These are phyloP conservation scores for Seriola dumerili DNA, from an alignment of 2,113 vertebrate genomes.

Conservation along the genomic window DNA sequence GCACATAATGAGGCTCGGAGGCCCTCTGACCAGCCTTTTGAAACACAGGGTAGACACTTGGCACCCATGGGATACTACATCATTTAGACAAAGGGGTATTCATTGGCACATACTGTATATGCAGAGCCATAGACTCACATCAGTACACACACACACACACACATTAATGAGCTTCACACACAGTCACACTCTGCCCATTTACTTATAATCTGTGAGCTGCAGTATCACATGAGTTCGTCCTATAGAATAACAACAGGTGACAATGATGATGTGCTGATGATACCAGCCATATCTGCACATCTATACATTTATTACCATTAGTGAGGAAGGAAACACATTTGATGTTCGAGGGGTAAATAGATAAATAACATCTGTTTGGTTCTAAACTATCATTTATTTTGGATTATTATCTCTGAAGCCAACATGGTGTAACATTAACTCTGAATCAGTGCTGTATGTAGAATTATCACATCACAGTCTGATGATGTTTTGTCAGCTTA, in stretches of 20 bases:
- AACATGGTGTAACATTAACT: too few species aligned
- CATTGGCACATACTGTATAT: constrained; percentile 54
- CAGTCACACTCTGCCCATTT: background rate
- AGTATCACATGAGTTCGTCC: background rate
- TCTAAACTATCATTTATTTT: too few species aligned
- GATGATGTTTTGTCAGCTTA: too few species aligned
- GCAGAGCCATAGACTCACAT: constrained; percentile 32
- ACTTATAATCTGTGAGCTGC: background rate
- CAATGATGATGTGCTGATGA: background rate
- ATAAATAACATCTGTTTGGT: too few species aligned
- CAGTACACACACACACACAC: background rate
- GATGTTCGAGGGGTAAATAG: too few species aligned
- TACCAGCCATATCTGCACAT: background rate
- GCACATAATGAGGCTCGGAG: constrained; percentile 53
- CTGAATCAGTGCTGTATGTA: too few species aligned
- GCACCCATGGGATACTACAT: constrained; percentile 75
- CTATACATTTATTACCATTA: background rate
- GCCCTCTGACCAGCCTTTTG: constrained; percentile 60
- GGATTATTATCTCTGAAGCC: too few species aligned
- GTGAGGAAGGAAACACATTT: background rate
- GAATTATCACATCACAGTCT: too few species aligned
- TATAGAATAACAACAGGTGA: background rate
- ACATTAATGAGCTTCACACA: background rate
- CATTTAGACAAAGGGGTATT: constrained; percentile 73
- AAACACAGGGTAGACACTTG: constrained; percentile 59